These are phyloP conservation scores for Tolypeutes matacus DNA, from an alignment of 2,797 vertebrate species.

Conservation along the genomic window DNA sequence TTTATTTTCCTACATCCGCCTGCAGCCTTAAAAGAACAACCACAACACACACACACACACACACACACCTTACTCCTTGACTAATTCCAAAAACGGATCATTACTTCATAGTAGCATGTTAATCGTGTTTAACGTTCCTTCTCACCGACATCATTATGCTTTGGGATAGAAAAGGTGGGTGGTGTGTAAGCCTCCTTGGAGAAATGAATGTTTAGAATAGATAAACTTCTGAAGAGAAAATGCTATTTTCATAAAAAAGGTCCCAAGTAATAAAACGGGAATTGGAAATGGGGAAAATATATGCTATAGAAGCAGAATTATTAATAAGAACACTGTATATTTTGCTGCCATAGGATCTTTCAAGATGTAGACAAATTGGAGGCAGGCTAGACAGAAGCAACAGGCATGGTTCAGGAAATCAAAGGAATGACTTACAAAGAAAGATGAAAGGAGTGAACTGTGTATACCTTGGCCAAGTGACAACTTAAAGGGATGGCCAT, in stretches of 20 bases:
- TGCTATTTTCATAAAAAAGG: slow-evolving; percentile 52
- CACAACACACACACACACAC: slow-evolving; percentile 14
- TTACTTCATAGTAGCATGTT: slow-evolving; percentile 48
- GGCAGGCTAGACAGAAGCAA: slow-evolving; percentile 2
- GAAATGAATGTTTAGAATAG: slow-evolving; percentile 45
- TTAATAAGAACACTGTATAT: slow-evolving; percentile 45
- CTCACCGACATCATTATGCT: slow-evolving; percentile 34
- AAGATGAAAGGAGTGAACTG: slow-evolving; percentile 52
- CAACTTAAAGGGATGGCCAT: slow-evolving; percentile 1
- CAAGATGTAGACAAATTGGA: slow-evolving; percentile 58
- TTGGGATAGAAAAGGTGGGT: slow-evolving; percentile 53
- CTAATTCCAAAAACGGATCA: slow-evolving; percentile 65
- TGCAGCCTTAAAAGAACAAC: slow-evolving; percentile 59
- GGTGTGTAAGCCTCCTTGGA: slow-evolving; percentile 3
- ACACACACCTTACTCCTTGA: slow-evolving; percentile 31
- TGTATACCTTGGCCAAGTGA: slow-evolving; percentile 31
- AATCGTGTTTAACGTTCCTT: slow-evolving; percentile 49
- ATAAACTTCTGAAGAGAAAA: slow-evolving; percentile 43
- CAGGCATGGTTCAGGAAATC: neutral
- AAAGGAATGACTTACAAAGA: slow-evolving; percentile 38
- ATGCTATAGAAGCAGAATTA: slow-evolving; percentile 59
- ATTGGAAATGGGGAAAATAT: slow-evolving; percentile 52
- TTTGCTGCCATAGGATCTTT: slow-evolving; percentile 61
- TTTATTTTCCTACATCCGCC: slow-evolving; percentile 73
- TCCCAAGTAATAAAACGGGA: slow-evolving; percentile 40